Conservation (phyloP, 2,113 vertebrate species). For the Amblyopsis rosae region DNA sequence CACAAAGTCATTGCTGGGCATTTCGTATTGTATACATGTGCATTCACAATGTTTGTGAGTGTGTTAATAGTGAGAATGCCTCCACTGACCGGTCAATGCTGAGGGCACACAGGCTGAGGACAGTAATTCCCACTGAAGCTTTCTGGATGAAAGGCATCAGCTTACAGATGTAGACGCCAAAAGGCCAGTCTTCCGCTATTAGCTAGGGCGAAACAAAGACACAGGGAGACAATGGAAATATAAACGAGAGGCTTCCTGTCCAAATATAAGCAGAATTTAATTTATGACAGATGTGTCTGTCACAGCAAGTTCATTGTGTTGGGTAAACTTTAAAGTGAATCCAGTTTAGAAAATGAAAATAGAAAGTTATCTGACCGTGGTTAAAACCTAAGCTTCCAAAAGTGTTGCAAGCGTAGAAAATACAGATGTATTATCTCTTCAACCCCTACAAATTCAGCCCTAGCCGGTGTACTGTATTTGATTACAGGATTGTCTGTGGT, state of each 20-base stretch:
- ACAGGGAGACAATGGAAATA: not conserved
- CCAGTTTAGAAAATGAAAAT: not conserved
- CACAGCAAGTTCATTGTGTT: not conserved
- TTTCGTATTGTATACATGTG: not conserved
- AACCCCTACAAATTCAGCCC: not conserved
- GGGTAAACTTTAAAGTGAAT: not conserved
- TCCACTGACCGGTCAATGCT: conserved; percentile 86
- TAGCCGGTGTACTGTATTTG: not conserved
- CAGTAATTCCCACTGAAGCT: conserved; percentile 87
- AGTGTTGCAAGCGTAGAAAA: conserved; percentile 5
- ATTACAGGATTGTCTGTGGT: not conserved
- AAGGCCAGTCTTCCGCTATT: conserved; percentile 87
- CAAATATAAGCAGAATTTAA: not conserved
- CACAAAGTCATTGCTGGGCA: not conserved
- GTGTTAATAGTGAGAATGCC: not conserved
- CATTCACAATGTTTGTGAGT: not conserved
- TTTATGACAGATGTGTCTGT: not conserved
- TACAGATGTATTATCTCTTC: conserved; percentile 2
- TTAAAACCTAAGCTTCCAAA: not conserved
- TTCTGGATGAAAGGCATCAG: conserved; percentile 90
- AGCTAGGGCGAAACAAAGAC: conserved; percentile 67
- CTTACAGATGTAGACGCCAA: conserved; percentile 86
- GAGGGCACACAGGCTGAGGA: conserved; percentile 90
- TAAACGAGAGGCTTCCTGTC: not conserved
- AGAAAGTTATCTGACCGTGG: not conserved